Evolutionary conservation across 2,113 vertebrate species (phyloP).

Genomic region (Periophthalmus modestus): DNA sequence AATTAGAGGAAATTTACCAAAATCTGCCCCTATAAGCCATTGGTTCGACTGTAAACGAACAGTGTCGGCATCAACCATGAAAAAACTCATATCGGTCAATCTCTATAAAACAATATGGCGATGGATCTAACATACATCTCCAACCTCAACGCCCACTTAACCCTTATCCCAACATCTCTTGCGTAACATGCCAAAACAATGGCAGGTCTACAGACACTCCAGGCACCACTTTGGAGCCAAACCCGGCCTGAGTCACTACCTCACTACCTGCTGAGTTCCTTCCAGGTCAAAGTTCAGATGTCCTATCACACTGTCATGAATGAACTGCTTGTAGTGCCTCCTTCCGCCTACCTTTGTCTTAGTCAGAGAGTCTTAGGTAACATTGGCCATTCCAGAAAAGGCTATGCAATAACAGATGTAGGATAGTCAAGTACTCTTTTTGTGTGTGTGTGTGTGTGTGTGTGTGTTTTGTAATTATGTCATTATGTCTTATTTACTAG

Average conservation of each 20-base stretch:
- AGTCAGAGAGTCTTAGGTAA: constrained; percentile 19
- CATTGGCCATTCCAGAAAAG: background rate
- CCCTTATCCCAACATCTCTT: background rate
- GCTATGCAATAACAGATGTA: background rate
- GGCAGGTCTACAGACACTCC: background rate
- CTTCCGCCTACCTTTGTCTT: constrained; percentile 4
- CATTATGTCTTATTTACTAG: background rate
- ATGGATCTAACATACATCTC: background rate
- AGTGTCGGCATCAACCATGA: too few species aligned
- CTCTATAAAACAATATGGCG: too few species aligned
- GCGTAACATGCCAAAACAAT: background rate
- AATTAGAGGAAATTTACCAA: too few species aligned
- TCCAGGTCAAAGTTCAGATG: constrained; percentile 15
- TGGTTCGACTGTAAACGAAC: too few species aligned
- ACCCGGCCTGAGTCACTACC: constrained; percentile 20
- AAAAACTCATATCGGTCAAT: too few species aligned
- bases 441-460: too few species aligned
- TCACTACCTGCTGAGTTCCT: background rate
- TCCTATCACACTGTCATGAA: constrained; percentile 25
- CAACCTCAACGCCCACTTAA: background rate
- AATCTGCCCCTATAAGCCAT: too few species aligned
- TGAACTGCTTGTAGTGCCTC: background rate
- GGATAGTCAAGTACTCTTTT: background rate
- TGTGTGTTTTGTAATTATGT: background rate
- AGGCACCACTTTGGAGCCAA: background rate